Percentiles rank a stretch among this genome's conserved stretches.
phyloP scores from a whole-genome alignment of 92 coral and sea anemone species.

The Zoanthus solanderi region DNA sequence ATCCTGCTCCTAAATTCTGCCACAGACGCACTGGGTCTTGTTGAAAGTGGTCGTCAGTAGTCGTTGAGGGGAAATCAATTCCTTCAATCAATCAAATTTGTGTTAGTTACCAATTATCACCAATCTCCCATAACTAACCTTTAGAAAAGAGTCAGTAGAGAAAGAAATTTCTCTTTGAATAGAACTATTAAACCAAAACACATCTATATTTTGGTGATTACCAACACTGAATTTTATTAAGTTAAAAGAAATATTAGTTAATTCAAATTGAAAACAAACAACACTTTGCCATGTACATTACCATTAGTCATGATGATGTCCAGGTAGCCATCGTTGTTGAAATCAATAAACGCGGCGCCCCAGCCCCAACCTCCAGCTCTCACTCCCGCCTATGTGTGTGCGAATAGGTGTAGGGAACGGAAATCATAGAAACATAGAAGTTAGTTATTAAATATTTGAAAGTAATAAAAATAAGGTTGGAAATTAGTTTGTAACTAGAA shows the following conservation, averaged over 20 bases:
- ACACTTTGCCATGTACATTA: constrained; percentile 15
- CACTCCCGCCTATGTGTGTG: constrained; percentile 81
- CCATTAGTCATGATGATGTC: constrained; percentile 91
- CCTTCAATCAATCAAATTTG: constrained; percentile 49
- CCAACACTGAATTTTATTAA: no score
- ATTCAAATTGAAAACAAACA: no score
- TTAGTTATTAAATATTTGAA: no score
- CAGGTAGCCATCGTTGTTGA: constrained; percentile 87
- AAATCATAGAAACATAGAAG: neutral
- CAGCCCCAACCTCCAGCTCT: constrained; percentile 95
- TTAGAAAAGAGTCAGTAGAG: no score
- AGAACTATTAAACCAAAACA: no score
- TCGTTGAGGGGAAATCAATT: constrained; percentile 86
- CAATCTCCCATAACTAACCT: no score
- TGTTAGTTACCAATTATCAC: neutral
- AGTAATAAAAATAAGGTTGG: no score
- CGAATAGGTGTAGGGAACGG: neutral
- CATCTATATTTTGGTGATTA: no score
- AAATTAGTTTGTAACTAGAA: no score
- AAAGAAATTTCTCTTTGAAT: no score
- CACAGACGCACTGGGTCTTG: constrained; percentile 84
- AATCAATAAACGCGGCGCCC: constrained; percentile 96
- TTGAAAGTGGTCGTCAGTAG: constrained; percentile 80
- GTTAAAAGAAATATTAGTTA: no score
- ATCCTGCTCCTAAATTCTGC: constrained; percentile 87